A percentile compares a stretch with the other conserved stretches of the same genome.
Conservation (phyloP, 2,113 vertebrate species). For the Rhombomys opimus region DNA sequence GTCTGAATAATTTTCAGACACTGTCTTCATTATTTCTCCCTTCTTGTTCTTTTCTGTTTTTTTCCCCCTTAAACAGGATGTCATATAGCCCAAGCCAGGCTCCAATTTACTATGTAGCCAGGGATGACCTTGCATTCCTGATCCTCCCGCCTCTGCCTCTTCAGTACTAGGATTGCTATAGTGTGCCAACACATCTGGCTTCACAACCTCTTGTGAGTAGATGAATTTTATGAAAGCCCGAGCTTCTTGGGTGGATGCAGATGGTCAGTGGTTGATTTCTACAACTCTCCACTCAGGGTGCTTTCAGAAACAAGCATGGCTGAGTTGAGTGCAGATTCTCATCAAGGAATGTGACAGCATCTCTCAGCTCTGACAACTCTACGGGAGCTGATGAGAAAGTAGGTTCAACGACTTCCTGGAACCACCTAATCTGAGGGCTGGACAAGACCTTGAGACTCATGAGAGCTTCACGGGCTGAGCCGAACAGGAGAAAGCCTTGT, state of each 20-base stretch:
- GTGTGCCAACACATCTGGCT: background rate
- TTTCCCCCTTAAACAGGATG: background rate
- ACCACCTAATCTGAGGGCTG: background rate
- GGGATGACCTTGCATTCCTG: background rate
- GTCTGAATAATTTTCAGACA: background rate
- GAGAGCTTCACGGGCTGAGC: background rate
- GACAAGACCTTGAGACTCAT: background rate
- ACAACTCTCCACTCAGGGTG: background rate
- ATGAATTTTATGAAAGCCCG: background rate
- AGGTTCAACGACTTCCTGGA: background rate
- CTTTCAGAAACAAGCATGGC: background rate
- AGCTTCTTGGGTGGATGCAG: background rate
- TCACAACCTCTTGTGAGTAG: background rate
- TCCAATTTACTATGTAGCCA: background rate
- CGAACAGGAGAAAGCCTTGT: background rate
- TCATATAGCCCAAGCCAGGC: background rate
- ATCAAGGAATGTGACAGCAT: background rate
- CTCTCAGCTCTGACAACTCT: background rate
- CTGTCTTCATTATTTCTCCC: background rate
- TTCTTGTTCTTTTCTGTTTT: background rate
- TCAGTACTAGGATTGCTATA: background rate
- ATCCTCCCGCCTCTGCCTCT: background rate
- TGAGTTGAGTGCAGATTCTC: no score
- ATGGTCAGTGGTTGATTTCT: background rate
- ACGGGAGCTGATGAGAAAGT: accelerated